These are phyloP conservation scores for Grus americana DNA, from an alignment of 2,113 vertebrate genomes.

Conservation along the genomic window DNA sequence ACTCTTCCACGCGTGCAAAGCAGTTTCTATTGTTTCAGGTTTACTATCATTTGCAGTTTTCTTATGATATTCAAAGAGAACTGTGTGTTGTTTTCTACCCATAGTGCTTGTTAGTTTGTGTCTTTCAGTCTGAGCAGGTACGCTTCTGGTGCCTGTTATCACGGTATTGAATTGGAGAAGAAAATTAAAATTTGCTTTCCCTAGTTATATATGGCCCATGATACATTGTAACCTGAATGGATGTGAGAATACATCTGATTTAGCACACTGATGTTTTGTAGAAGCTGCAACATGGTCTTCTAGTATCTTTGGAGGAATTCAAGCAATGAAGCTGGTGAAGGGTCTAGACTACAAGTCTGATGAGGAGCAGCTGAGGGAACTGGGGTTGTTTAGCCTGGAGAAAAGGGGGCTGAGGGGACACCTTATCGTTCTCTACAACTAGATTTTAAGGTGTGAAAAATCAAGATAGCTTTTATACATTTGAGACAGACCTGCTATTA, in stretches of 20 bases:
- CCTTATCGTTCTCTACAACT: too few species aligned
- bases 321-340: too few species aligned
- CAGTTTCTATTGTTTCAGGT: neutral
- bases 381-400: too few species aligned
- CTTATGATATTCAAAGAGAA: neutral
- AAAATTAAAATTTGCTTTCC: neutral
- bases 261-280: neutral
- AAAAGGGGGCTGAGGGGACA: too few species aligned
- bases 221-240: neutral
- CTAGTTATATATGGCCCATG: rapidly evolving
- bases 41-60: neutral
- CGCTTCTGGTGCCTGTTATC: neutral
- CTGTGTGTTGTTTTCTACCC: neutral
- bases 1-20: neutral
- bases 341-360: too few species aligned
- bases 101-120: neutral
- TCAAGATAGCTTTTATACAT: neutral
- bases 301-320: neutral
- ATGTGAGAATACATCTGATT: neutral
- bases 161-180: neutral
- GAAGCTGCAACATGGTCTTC: neutral
- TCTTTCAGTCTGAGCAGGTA: neutral
- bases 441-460: neutral
- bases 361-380: too few species aligned
- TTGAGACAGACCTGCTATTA: neutral